phyloP scores from a whole-genome alignment of 2,113 vertebrate genomes.

The Benthochromis sp. region DNA sequence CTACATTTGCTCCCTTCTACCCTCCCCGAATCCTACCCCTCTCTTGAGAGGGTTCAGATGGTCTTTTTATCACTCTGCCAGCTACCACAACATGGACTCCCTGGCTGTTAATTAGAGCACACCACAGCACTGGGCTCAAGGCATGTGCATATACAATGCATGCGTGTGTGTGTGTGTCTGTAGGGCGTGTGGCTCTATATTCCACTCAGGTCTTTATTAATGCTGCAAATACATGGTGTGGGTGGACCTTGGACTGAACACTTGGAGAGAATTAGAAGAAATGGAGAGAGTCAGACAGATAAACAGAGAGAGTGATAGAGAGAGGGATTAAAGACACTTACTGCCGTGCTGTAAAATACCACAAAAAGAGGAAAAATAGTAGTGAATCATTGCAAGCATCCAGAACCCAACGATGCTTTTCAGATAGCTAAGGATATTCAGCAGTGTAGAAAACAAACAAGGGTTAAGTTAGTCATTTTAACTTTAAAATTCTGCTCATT shows the following conservation, averaged over 20 bases:
- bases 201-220: slow-evolving; percentile 35
- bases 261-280: neutral
- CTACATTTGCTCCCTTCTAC: slow-evolving; percentile 54
- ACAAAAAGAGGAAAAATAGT: neutral
- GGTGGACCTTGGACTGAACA: slow-evolving; percentile 11
- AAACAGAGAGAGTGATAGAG: neutral
- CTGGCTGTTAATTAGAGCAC: slow-evolving; percentile 57
- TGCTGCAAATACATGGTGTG: slow-evolving; percentile 1
- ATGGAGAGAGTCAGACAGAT: neutral
- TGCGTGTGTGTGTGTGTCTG: neutral
- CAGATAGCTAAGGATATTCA: neutral
- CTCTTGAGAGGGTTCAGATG: slow-evolving; percentile 61
- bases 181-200: neutral
- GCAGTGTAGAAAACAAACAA: neutral
- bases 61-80: slow-evolving; percentile 59
- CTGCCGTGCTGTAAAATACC: neutral
- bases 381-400: neutral
- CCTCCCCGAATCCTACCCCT: slow-evolving; percentile 13
- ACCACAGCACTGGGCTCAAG: slow-evolving; percentile 3
- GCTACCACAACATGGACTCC: slow-evolving; percentile 50
- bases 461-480: neutral
- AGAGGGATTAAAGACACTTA: neutral
- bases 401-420: neutral
- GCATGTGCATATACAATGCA: neutral
- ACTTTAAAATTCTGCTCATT: neutral